Base-by-base conservation (phyloP, 2,888 invertebrate genomes). In the Lepidochitona cinerea region DNA sequence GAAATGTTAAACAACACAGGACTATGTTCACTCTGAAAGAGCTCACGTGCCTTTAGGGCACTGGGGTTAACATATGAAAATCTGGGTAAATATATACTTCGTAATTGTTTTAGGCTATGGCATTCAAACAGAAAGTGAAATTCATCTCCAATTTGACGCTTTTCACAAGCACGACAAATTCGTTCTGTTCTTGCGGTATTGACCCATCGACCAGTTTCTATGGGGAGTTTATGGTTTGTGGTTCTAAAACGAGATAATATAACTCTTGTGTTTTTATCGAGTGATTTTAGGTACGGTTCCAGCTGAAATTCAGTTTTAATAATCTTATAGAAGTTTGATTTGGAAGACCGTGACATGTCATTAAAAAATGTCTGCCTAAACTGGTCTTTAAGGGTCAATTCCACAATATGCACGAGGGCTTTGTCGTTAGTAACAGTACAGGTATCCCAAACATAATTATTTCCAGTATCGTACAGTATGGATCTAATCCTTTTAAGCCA, bases 171-270 rank as follows among this genome's bases (percentile, higher is more conserved):
- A 23, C 29, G 66, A 65, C 66, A 67, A 32, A 41, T 9, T 54
- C 73, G 36, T 52, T 69, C 32, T 18, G n/a, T 32, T 26, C 65
- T 73, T 12, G 68, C 41, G 0, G 54, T 73, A 52, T 67, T 67
- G 3, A 54, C 29, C 32, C 68, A 73, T 69, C 59, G 53, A 6
- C 65, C 69, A 36, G 35, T 37, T 65, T 73, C 73, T 18, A 73
- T 37, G n/a, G 69, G 73, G 12, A 73, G 29, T 69, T 59, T 69
- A 35, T n/a, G 23, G n/a, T 73, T 69, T 33, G 29, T 49, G n/a
- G 69, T 69, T 23, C 69, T n/a, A 33, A 69, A 73, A 41, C 33
- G 37, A 23, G 32, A 41, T n/a, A 73, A 23, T 12, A 32, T 14
- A 18, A 3, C 33, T 23, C 70, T 35, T 18, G n/a, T 18, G 18